These are phyloP conservation scores for Omphaloscelis lunosa DNA, from an alignment of 2,888 invertebrate genomes.

Conservation along the genomic window DNA sequence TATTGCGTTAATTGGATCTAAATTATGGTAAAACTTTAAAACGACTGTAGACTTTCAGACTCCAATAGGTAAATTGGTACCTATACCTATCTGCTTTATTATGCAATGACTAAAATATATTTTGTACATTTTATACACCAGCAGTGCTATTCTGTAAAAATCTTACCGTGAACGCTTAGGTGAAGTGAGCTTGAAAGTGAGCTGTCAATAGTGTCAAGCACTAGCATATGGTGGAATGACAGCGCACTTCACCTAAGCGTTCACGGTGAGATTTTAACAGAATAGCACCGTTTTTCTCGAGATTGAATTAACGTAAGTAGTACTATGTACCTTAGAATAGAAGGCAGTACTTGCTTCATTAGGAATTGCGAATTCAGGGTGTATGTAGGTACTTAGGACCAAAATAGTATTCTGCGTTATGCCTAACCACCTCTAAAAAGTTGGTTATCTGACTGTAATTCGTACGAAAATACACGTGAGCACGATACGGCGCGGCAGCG, in stretches of 20 bases:
- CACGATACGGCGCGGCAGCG: not conserved
- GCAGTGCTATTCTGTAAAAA: too few species aligned
- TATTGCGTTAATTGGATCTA: conserved; percentile 35
- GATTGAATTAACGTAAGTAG: not conserved
- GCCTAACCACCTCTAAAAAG: not conserved
- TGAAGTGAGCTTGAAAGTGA: too few species aligned
- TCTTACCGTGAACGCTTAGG: too few species aligned
- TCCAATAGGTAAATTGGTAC: not conserved
- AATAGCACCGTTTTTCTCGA: too few species aligned
- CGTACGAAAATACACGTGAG: not conserved
- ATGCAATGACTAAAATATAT: too few species aligned
- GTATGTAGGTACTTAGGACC: too few species aligned
- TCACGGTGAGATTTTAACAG: too few species aligned
- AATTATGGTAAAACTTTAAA: conserved; percentile 9
- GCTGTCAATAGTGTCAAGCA: too few species aligned
- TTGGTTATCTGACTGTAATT: not conserved
- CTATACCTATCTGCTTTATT: not conserved
- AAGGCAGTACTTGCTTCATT: not conserved
- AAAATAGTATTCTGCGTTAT: not conserved
- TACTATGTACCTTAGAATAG: not conserved
- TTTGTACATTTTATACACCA: not conserved
- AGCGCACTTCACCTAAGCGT: too few species aligned
- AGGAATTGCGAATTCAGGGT: too few species aligned
- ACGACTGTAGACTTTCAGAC: not conserved
- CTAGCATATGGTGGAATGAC: too few species aligned